These are phyloP conservation scores for Spheniscus mendiculus DNA, from an alignment of 2,113 vertebrate genomes.

Conservation along the genomic window DNA sequence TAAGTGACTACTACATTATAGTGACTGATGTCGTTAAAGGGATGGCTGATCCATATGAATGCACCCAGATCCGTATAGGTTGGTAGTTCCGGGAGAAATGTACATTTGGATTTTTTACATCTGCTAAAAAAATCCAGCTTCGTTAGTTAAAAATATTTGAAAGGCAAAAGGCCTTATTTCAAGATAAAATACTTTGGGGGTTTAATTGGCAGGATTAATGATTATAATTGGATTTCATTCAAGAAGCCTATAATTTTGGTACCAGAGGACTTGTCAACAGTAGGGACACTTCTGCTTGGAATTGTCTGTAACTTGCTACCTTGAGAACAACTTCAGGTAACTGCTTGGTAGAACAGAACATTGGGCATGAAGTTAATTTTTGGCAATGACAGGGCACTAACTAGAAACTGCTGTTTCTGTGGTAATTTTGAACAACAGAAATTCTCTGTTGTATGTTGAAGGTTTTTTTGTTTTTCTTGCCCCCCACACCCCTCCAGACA, in stretches of 20 bases:
- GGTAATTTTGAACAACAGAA: background rate
- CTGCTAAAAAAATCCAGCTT: background rate
- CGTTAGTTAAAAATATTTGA: background rate
- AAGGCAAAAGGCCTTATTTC: background rate
- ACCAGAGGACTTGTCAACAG: background rate
- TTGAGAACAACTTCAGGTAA: background rate
- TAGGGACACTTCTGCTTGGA: background rate
- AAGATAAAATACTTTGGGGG: background rate
- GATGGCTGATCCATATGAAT: background rate
- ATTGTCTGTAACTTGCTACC: background rate
- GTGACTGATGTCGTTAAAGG: background rate
- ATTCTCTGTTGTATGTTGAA: background rate
- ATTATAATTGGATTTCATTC: background rate
- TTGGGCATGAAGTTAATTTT: background rate
- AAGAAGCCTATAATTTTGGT: background rate
- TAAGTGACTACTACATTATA: background rate
- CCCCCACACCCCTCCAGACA: constrained; percentile 70
- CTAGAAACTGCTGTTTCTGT: background rate
- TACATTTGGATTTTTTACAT: background rate
- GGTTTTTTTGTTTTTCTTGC: background rate
- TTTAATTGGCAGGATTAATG: background rate
- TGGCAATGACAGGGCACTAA: background rate
- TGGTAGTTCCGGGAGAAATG: background rate
- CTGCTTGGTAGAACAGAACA: background rate
- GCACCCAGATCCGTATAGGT: background rate